Percentiles rank a stretch among this genome's conserved stretches.
phyloP scores from a whole-genome alignment of 2,113 vertebrate species.

The Mesoclemmys tuberculata region DNA sequence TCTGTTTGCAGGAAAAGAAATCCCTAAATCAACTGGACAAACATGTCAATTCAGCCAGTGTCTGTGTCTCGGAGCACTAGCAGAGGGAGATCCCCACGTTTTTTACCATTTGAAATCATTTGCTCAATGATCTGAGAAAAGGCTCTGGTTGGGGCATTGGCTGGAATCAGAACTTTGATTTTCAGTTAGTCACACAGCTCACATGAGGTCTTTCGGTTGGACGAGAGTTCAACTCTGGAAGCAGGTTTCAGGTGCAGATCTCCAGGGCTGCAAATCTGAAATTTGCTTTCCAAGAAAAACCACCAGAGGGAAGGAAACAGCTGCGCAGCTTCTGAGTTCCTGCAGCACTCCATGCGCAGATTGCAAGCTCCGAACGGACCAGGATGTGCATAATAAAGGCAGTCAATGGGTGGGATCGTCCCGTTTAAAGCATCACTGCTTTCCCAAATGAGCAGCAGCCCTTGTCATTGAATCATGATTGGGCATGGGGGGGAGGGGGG shows the following conservation, averaged over 20 bases:
- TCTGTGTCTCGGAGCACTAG: not conserved
- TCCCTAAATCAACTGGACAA: not conserved
- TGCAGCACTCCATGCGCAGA: not conserved
- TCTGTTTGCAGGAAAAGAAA: not conserved
- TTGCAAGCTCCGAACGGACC: constrained; percentile 9
- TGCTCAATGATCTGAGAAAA: not conserved
- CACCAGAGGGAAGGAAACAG: not conserved
- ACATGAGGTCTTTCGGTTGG: not conserved
- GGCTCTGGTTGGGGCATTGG: not conserved
- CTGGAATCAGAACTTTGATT: constrained; percentile 25
- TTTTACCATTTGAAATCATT: not conserved
- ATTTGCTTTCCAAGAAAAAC: constrained; percentile 50
- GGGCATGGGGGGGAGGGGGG: not conserved
- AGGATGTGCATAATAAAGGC: not conserved
- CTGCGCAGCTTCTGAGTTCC: not conserved
- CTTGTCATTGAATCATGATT: not conserved
- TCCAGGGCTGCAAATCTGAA: not conserved
- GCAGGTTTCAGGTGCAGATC: constrained; percentile 30
- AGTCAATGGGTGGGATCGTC: not conserved
- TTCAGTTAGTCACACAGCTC: not conserved
- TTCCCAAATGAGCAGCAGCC: constrained; percentile 16
- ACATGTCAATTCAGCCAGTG: not conserved
- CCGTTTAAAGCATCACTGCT: not conserved
- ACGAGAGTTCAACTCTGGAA: constrained; percentile 4
- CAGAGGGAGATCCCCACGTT: not conserved